phyloP scores from a whole-genome alignment of 2,113 vertebrate species.

The Thryonomys swinderianus region DNA sequence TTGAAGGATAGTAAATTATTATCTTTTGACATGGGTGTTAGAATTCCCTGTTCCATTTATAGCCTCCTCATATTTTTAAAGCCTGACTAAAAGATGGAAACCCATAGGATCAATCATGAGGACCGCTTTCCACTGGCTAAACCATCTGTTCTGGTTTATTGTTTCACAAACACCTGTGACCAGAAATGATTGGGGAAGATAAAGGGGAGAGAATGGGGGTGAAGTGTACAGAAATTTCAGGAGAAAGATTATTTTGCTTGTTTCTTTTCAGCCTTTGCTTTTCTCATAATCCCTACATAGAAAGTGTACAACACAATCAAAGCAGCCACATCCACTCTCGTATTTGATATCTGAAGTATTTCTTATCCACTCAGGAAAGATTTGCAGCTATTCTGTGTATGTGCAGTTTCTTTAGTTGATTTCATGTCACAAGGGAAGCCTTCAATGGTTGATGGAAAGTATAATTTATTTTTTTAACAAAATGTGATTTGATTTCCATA shows the following conservation, averaged over 20 bases:
- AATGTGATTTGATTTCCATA: neutral
- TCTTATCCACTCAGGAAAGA: neutral
- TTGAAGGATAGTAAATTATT: neutral
- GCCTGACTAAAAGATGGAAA: neutral
- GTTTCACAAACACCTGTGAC: neutral
- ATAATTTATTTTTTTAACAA: neutral
- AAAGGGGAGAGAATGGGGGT: fast-evolving
- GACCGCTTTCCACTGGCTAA: neutral
- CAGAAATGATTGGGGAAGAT: neutral
- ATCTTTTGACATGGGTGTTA: neutral
- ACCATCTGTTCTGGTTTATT: neutral
- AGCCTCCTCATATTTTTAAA: neutral
- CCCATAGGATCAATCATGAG: neutral
- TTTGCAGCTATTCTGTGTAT: neutral
- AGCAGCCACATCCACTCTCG: neutral
- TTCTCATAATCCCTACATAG: neutral
- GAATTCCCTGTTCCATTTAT: neutral
- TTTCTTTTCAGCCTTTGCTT: neutral
- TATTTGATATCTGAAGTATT: neutral
- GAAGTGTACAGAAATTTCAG: neutral
- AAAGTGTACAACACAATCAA: neutral
- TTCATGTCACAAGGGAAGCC: neutral
- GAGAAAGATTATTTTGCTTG: neutral
- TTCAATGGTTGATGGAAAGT: neutral
- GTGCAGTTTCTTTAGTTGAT: neutral